Conservation (phyloP, 2,113 vertebrate species). For the Pantherophis guttatus region DNA sequence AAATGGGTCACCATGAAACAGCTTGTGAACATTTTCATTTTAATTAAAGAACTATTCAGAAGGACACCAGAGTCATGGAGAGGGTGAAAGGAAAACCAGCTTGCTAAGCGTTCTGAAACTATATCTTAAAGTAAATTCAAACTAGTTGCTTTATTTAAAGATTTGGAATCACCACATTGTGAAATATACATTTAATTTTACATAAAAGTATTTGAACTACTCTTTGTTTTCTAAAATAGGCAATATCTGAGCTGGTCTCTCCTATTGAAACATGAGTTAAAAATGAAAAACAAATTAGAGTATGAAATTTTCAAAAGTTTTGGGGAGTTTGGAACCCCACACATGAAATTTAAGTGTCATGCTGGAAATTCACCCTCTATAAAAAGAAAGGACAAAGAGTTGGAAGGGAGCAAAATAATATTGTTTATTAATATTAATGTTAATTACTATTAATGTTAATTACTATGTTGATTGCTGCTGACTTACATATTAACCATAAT, state of each 20-base stretch:
- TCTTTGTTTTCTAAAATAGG: neutral
- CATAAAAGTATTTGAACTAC: neutral
- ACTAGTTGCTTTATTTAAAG: neutral
- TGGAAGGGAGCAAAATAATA: neutral
- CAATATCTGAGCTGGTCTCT: neutral
- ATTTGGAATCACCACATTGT: neutral
- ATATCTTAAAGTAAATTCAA: neutral
- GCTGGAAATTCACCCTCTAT: neutral
- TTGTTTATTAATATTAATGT: neutral
- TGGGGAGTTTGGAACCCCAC: neutral
- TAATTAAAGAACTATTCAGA: slow-evolving; percentile 10
- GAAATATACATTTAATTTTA: neutral
- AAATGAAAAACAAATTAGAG: neutral
- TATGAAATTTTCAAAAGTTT: neutral
- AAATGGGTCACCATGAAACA: slow-evolving; percentile 2
- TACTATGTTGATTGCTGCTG: neutral
- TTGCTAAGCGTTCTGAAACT: neutral
- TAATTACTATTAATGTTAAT: no score
- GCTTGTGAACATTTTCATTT: slow-evolving; percentile 30
- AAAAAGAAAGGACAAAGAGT: neutral
- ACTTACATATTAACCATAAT: neutral
- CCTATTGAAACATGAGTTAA: neutral
- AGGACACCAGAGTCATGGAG: neutral
- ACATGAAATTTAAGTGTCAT: neutral
- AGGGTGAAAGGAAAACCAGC: neutral